phyloP scores from a whole-genome alignment of 2,888 invertebrate genomes.

The Drosophila prolongata region DNA sequence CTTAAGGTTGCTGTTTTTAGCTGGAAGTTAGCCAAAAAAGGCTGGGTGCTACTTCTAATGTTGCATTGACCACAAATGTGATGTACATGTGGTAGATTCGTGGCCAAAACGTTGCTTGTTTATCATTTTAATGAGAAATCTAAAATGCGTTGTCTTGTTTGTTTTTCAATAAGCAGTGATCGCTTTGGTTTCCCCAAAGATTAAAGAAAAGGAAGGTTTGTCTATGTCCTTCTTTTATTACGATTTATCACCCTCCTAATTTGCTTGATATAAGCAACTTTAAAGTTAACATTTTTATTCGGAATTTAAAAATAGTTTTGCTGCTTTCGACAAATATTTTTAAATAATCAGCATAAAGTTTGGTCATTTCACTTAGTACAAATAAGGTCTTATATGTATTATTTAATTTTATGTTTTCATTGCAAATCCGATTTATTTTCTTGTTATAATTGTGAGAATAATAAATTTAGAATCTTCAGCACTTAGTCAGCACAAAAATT shows the following conservation, averaged over 20 bases:
- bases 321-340: too few relatives aligned
- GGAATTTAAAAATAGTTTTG: too few relatives aligned
- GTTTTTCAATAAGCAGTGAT: not conserved
- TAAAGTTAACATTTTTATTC: too few relatives aligned
- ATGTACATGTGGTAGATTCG: not conserved
- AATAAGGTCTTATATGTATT: too few relatives aligned
- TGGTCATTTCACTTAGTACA: too few relatives aligned
- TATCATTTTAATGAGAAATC: constrained; percentile 1
- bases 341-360: too few relatives aligned
- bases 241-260: too few relatives aligned
- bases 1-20: constrained; percentile 1
- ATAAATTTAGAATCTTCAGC: not conserved
- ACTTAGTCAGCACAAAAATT: not conserved
- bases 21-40: constrained; percentile 5
- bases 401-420: too few relatives aligned
- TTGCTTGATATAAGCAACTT: too few relatives aligned
- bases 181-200: too few relatives aligned
- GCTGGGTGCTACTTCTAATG: not conserved
- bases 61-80: constrained; percentile 6
- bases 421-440: not conserved
- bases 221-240: too few relatives aligned
- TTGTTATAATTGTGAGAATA: not conserved
- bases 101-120: not conserved
- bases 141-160: not conserved
- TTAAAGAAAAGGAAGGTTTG: too few relatives aligned